A percentile compares a stretch with the other conserved stretches of the same genome.
phyloP scores from a whole-genome alignment of 2,797 vertebrate species.

The Dendrocincla tyrannina region DNA sequence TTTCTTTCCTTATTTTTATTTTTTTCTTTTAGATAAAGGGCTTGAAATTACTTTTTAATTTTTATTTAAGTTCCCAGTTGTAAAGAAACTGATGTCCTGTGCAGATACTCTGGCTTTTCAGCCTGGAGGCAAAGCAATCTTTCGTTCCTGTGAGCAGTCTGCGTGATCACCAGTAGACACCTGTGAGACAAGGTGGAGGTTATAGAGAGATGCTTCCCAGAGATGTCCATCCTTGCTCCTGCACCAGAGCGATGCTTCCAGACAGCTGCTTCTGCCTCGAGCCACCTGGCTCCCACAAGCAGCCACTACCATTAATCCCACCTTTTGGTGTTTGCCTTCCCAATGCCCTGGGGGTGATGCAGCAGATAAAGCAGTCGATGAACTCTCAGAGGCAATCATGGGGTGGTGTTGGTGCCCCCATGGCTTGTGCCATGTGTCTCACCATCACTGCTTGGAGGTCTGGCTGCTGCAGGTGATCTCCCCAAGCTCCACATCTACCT shows the following conservation, averaged over 20 bases:
- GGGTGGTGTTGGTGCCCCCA: not conserved
- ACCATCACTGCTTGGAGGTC: accelerated
- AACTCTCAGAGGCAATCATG: accelerated
- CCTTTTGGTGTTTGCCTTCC: not conserved
- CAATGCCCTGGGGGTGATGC: not conserved
- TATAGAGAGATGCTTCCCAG: not conserved
- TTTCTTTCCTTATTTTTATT: not conserved
- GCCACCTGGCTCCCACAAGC: not conserved
- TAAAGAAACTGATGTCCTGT: not conserved
- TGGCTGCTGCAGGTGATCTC: not conserved
- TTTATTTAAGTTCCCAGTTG: not conserved
- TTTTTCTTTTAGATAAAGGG: not conserved
- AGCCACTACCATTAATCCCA: not conserved
- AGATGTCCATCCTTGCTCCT: not conserved
- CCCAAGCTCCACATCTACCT: not conserved
- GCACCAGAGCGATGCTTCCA: not conserved
- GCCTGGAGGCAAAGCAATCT: not conserved
- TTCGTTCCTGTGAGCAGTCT: not conserved
- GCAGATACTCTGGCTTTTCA: not conserved
- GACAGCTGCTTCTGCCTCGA: not conserved
- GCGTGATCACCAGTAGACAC: not conserved
- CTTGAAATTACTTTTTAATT: not conserved
- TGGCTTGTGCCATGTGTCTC: accelerated
- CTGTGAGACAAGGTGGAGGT: not conserved
- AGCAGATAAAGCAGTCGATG: not conserved